A percentile compares a stretch with the other conserved stretches of the same genome.
Conservation (phyloP, 2,797 vertebrate genomes). For the Cheirogaleus major region DNA sequence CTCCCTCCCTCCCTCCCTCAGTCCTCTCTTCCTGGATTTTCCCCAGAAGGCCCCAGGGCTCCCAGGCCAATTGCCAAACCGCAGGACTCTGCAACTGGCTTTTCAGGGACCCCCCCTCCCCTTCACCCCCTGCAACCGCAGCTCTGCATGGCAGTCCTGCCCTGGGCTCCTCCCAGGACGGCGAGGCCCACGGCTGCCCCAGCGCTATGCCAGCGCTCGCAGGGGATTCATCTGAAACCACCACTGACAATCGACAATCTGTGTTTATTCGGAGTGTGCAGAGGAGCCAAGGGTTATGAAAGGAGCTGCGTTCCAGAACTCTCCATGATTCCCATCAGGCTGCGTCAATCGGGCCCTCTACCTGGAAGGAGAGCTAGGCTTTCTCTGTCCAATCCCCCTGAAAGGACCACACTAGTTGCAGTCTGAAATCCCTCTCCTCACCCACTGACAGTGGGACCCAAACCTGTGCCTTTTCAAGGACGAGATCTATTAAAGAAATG, state of each 20-base stretch:
- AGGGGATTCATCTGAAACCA: conserved; percentile 74
- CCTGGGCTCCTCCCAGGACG: background rate
- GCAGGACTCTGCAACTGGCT: background rate
- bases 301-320: conserved; percentile 50
- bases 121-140: background rate
- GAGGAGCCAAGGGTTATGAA: conserved; percentile 70
- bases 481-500: background rate
- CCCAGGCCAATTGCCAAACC: conserved; percentile 55
- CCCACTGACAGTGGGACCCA: background rate
- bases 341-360: conserved; percentile 65
- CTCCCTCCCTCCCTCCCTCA: background rate
- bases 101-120: background rate
- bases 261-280: conserved; percentile 69
- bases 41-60: conserved; percentile 31
- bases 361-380: conserved; percentile 57
- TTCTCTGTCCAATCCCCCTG: background rate
- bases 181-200: background rate
- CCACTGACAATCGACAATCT: conserved; percentile 27
- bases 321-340: conserved; percentile 52
- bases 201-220: conserved; percentile 56
- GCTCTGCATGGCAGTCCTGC: background rate
- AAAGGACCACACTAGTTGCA: conserved; percentile 68
- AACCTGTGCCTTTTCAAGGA: background rate
- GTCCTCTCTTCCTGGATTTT: conserved; percentile 32
- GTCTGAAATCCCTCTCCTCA: background rate